Percentiles rank a stretch among this genome's conserved stretches.
Evolutionary conservation across 2,113 vertebrate genomes (phyloP).

Genomic region (Himantopus leucocephalus): DNA sequence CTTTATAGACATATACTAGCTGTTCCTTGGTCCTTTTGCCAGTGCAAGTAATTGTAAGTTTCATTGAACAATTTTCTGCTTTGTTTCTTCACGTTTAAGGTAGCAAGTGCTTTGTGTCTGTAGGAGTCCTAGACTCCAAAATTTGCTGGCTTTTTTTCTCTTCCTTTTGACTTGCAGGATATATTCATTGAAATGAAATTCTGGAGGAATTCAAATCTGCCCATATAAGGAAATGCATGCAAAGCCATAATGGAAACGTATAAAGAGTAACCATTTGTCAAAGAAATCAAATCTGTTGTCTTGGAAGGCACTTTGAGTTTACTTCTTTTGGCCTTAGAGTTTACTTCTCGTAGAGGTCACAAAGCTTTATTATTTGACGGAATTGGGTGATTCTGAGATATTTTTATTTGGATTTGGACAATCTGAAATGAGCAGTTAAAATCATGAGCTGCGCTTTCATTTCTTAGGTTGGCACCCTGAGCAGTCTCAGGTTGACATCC

Average conservation of each 20-base stretch:
- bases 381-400: neutral
- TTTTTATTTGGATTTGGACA: neutral
- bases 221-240: neutral
- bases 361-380: neutral
- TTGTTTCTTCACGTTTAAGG: conserved; percentile 23
- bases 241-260: neutral
- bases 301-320: neutral
- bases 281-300: neutral
- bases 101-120: neutral
- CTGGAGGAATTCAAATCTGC: neutral
- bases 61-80: neutral
- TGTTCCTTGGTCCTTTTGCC: neutral
- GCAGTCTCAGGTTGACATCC: neutral
- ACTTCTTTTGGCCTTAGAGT: neutral
- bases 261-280: neutral
- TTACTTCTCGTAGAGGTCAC: neutral
- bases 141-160: neutral
- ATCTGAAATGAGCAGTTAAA: neutral
- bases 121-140: neutral
- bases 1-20: neutral
- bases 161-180: neutral
- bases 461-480: neutral
- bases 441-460: neutral
- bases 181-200: neutral
- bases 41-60: conserved; percentile 26